Evolutionary conservation across 2,113 vertebrate genomes (phyloP).

Genomic region (Scophthalmus maximus): DNA sequence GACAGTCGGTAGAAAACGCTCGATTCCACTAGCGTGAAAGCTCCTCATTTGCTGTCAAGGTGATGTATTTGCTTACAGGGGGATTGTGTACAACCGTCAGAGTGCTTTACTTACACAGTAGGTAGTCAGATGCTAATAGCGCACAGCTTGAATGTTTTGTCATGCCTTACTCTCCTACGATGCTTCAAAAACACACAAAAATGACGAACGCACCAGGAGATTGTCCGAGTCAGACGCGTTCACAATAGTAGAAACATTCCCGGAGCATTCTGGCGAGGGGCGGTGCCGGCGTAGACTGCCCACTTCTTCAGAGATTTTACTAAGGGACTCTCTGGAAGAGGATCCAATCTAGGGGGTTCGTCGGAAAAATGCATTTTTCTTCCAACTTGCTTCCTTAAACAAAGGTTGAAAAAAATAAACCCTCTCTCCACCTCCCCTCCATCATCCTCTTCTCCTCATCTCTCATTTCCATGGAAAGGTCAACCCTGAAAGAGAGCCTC

Average conservation of each 20-base stretch:
- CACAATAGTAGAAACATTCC: too few relatives aligned
- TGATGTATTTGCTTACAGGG: neutral
- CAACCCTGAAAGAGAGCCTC: conserved; percentile 24
- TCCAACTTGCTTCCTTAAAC: neutral
- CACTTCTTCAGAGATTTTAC: too few relatives aligned
- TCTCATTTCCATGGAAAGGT: conserved; percentile 41
- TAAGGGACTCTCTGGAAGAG: too few relatives aligned
- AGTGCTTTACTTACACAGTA: neutral
- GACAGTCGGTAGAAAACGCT: neutral
- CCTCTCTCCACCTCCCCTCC: neutral
- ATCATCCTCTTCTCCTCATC: neutral
- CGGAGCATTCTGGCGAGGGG: too few relatives aligned
- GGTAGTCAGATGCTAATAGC: neutral
- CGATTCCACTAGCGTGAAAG: neutral
- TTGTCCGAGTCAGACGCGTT: too few relatives aligned
- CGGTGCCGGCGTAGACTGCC: too few relatives aligned
- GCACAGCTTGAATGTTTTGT: neutral
- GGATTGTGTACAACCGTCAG: neutral
- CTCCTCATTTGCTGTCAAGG: neutral
- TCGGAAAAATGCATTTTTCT: neutral
- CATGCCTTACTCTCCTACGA: too few relatives aligned
- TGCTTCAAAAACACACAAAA: too few relatives aligned
- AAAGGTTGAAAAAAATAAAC: conserved; percentile 29
- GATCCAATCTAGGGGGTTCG: too few relatives aligned
- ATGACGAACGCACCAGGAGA: too few relatives aligned